A percentile compares a stretch with the other conserved stretches of the same genome.
Evolutionary conservation across 2,797 vertebrate species (phyloP).

Genomic region (Linurgus olivaceus): DNA sequence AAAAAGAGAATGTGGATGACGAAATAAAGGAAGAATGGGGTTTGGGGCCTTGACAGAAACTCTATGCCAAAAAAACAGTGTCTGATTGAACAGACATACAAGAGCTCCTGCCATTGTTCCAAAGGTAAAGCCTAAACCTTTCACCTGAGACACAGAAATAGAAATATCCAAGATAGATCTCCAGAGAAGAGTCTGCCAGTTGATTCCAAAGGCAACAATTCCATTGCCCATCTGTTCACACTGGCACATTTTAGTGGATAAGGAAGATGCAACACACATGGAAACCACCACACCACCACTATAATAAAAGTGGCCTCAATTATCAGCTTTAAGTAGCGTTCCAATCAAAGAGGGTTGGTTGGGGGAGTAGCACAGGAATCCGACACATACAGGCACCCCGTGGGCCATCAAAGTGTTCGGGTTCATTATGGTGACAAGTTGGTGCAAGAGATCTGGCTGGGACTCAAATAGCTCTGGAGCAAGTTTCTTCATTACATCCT

Average conservation of each 20-base stretch:
- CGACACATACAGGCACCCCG: conserved; percentile 88
- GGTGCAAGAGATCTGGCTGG: conserved; percentile 97
- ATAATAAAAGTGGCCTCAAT: background rate
- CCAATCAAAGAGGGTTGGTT: background rate
- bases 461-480: conserved; percentile 96
- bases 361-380: conserved; percentile 35
- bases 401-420: conserved; percentile 97
- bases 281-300: background rate
- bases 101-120: conserved; percentile 15
- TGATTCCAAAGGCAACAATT: background rate
- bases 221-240: background rate
- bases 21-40: background rate
- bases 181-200: conserved; percentile 31
- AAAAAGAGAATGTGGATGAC: conserved; percentile 28
- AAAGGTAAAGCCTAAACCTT: background rate
- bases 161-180: background rate
- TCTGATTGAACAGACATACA: background rate
- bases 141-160: background rate
- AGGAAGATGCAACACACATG: conserved; percentile 1
- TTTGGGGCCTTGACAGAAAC: background rate
- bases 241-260: background rate
- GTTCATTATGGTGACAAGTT: conserved; percentile 99
- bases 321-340: background rate
- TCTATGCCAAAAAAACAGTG: background rate
- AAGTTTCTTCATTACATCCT: conserved; percentile 95